Conservation (phyloP, 2,888 invertebrate genomes). For the Calephelis perditalis region DNA sequence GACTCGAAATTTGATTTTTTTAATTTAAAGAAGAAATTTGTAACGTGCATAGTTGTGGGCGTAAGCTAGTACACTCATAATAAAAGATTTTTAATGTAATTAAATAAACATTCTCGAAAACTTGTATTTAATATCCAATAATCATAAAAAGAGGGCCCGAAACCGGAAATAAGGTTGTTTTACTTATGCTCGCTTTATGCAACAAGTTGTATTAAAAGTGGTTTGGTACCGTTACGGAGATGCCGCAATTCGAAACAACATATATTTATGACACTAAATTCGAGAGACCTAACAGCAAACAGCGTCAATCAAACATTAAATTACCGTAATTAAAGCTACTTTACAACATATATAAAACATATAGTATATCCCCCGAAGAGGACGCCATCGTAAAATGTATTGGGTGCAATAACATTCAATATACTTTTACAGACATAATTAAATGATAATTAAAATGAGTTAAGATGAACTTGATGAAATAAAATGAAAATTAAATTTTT, state of each 20-base stretch:
- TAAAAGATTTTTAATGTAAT: conserved; percentile 11
- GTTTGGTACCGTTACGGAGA: conserved; percentile 59
- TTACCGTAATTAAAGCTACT: conserved; percentile 6
- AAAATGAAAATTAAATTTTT: too few relatives aligned
- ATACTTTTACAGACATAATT: too few relatives aligned
- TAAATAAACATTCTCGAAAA: too few relatives aligned
- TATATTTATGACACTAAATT: conserved; percentile 41
- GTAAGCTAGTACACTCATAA: conserved; percentile 1
- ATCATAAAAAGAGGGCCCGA: conserved; percentile 48
- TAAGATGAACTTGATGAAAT: too few relatives aligned
- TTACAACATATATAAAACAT: too few relatives aligned
- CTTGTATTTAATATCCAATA: conserved; percentile 43
- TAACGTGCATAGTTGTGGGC: too few relatives aligned
- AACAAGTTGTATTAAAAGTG: conserved; percentile 52
- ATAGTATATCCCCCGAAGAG: too few relatives aligned
- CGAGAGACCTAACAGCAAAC: conserved; percentile 26
- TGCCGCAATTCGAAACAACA: conserved; percentile 47
- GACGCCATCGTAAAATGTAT: too few relatives aligned
- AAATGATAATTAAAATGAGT: too few relatives aligned
- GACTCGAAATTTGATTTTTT: too few relatives aligned
- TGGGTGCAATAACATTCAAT: too few relatives aligned
- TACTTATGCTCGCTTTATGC: conserved; percentile 46
- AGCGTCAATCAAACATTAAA: conserved; percentile 11
- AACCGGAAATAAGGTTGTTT: conserved; percentile 61
- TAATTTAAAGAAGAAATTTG: too few relatives aligned